Conservation (phyloP, 2,113 vertebrate species). For the Fregata magnificens region DNA sequence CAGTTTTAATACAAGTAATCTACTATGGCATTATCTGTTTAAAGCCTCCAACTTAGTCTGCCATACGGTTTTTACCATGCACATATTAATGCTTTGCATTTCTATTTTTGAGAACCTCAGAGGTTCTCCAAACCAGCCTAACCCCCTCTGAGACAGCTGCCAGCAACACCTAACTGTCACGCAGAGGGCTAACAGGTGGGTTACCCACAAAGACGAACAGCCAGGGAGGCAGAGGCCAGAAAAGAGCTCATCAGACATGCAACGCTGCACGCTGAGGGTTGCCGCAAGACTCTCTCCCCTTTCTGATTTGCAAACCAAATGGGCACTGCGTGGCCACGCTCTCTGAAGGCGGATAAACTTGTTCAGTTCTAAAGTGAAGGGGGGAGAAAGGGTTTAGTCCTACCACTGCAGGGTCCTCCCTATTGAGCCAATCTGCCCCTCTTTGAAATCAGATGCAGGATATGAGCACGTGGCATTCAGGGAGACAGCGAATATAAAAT, state of each 20-base stretch:
- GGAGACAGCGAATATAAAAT: not conserved
- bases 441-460: not conserved
- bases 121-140: not conserved
- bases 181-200: not conserved
- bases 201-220: not conserved
- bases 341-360: not conserved
- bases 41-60: not conserved
- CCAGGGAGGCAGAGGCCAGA: not conserved
- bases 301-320: constrained; percentile 11
- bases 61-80: rapidly evolving
- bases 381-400: not conserved
- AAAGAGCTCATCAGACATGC: not conserved
- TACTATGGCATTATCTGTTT: rapidly evolving
- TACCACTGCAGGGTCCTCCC: rapidly evolving
- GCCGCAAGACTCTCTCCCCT: not conserved
- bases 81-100: not conserved
- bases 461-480: rapidly evolving
- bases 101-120: not conserved
- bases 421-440: not conserved
- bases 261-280: rapidly evolving
- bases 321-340: rapidly evolving
- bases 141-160: not conserved
- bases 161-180: not conserved
- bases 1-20: not conserved
- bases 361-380: not conserved